Evolutionary conservation across 1,140 invertebrate genomes (phyloP), one percentile per base, ranked within the genome.

Genomic region (Zaprionus camerounensis): DNA sequence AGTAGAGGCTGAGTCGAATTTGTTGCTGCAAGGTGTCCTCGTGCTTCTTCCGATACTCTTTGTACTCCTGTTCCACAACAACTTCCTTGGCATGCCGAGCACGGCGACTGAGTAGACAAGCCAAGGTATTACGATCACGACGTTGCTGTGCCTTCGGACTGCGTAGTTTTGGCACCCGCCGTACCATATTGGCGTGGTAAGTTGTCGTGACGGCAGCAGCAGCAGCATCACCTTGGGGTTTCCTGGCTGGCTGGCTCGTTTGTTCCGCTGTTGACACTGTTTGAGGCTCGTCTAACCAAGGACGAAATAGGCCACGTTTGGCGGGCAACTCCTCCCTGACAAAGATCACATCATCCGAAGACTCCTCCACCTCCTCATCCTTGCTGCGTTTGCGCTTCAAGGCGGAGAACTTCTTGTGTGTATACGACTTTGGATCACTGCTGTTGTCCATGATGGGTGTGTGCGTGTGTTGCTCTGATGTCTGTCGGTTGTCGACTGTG

Each of bases 161-260:
- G 4, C 85, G 78, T 56, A 79, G 85, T 2, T 75, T 69, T 13
- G 46, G 20, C 0, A 41, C 34, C 28, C 71, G 78, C 26, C 84
- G 84, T 41, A 88, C 80, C 83, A 87, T 88, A 36, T 87, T 87
- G 66, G 83, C 83, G 41, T 87, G 83, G 28, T 88, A 88, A 46
- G 69, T 84, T 51, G 46, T 24, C 28, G 26, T 28, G 6, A n/a
- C 6, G 15, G 22, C 7, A 9, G n/a, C 53, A 28, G 22, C 53
- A 55, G 6, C 4, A n/a, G 2, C 24, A n/a, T n/a, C n/a, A 5
- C 11, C 0, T 56, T n/a, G 22, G 13, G 53, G 53, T n/a, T 15
- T 56, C 24, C 55, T 57, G 28, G n/a, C 24, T 9, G 20, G 15
- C 12, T 71, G 67, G 1, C 24, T 26, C 1, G 51, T 66, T 22